Conservation (phyloP, 2,888 invertebrate species). For the Yponomeuta evonymella region DNA sequence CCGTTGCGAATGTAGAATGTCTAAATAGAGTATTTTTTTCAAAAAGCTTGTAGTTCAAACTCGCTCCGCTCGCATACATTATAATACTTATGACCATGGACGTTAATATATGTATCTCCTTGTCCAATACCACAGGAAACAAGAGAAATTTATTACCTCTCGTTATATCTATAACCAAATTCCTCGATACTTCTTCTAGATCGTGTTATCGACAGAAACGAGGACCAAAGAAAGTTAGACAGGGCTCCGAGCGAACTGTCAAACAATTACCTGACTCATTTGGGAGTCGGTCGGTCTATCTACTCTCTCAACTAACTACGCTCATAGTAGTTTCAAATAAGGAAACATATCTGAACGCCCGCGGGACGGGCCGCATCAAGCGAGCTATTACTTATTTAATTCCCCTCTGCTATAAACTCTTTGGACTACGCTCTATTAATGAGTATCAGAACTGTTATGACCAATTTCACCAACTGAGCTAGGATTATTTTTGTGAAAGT, state of each 20-base stretch:
- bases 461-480: too few species aligned
- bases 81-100: not conserved
- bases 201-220: slow-evolving; percentile 36
- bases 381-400: not conserved
- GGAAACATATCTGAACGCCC: slow-evolving; percentile 29
- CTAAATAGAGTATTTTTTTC: too few species aligned
- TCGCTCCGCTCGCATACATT: not conserved
- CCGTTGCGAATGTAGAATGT: too few species aligned
- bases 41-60: not conserved
- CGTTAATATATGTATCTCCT: too few species aligned
- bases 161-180: slow-evolving; percentile 28
- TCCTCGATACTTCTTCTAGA: slow-evolving; percentile 33
- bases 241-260: slow-evolving; percentile 33
- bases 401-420: not conserved
- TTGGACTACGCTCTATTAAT: not conserved
- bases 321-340: slow-evolving; percentile 44
- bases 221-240: slow-evolving; percentile 21
- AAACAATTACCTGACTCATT: slow-evolving; percentile 27
- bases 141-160: not conserved
- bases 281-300: slow-evolving; percentile 16
- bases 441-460: too few species aligned
- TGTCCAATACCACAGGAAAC: not conserved
- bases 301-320: slow-evolving; percentile 14
- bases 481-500: too few species aligned
- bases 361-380: slow-evolving; percentile 16